phyloP scores from a whole-genome alignment of 1,140 invertebrate genomes.

The Halictus rubicundus region DNA sequence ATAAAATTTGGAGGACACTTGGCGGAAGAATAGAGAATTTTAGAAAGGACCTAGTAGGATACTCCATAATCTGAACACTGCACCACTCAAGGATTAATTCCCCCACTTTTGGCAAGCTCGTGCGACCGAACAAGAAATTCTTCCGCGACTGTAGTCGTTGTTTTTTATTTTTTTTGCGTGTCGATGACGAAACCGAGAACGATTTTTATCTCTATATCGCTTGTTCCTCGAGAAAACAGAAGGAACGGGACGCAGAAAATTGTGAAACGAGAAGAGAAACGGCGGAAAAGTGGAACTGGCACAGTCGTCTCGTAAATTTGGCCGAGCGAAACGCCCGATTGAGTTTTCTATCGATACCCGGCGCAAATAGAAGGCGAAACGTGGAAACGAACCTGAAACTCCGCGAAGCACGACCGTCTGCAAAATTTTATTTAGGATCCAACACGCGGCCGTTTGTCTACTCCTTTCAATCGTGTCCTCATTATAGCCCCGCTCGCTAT shows the following conservation, averaged over 20 bases:
- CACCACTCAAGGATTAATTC: no score
- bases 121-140: no score
- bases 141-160: no score
- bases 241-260: no score
- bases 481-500: constrained; percentile 17
- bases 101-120: no score
- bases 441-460: constrained; percentile 16
- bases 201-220: not conserved
- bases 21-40: no score
- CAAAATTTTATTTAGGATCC: constrained; percentile 38
- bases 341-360: constrained; percentile 46
- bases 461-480: constrained; percentile 1
- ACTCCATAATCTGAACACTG: no score
- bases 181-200: not conserved
- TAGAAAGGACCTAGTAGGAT: no score
- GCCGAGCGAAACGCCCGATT: constrained; percentile 42
- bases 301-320: constrained; percentile 53
- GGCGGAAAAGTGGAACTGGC: constrained; percentile 22
- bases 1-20: no score
- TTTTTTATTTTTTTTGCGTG: not conserved
- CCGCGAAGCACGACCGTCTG: constrained; percentile 25
- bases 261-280: not conserved
- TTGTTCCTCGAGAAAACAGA: not conserved
- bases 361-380: constrained; percentile 46
- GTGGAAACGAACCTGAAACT: constrained; percentile 30